phyloP scores from a whole-genome alignment of 2,888 invertebrate species.

The Dynastes maya region DNA sequence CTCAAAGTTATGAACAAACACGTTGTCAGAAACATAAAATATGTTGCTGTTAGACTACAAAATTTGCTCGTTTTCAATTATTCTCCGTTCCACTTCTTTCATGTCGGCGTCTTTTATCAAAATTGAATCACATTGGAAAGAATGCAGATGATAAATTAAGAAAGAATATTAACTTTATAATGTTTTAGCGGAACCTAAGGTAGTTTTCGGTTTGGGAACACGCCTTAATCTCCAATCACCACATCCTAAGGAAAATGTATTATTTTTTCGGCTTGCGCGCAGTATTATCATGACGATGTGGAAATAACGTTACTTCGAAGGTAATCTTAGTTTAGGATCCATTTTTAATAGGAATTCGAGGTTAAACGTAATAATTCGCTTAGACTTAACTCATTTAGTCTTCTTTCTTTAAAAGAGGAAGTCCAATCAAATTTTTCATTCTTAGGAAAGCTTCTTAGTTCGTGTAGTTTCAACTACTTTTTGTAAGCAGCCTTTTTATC shows the following conservation, averaged over 20 bases:
- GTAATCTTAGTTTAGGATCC: too few relatives aligned
- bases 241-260: slow-evolving; percentile 11
- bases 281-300: neutral
- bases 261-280: neutral
- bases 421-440: too few relatives aligned
- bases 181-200: slow-evolving; percentile 6
- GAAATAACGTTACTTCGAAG: neutral
- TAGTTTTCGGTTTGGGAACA: slow-evolving; percentile 7
- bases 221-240: slow-evolving; percentile 5
- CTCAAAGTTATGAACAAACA: slow-evolving; percentile 1
- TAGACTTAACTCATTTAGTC: too few relatives aligned
- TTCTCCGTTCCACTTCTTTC: slow-evolving; percentile 33
- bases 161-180: slow-evolving; percentile 25
- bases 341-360: too few relatives aligned
- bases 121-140: slow-evolving; percentile 33
- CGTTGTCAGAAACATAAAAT: neutral
- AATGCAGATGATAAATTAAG: slow-evolving; percentile 34
- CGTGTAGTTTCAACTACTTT: too few relatives aligned
- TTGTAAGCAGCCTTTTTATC: too few relatives aligned
- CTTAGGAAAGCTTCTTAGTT: too few relatives aligned
- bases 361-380: too few relatives aligned
- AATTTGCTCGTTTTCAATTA: slow-evolving; percentile 22
- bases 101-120: slow-evolving; percentile 39
- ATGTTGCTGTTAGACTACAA: neutral
- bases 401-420: too few relatives aligned